These are phyloP conservation scores for Junco hyemalis DNA, from an alignment of 2,113 vertebrate genomes.

Conservation along the genomic window DNA sequence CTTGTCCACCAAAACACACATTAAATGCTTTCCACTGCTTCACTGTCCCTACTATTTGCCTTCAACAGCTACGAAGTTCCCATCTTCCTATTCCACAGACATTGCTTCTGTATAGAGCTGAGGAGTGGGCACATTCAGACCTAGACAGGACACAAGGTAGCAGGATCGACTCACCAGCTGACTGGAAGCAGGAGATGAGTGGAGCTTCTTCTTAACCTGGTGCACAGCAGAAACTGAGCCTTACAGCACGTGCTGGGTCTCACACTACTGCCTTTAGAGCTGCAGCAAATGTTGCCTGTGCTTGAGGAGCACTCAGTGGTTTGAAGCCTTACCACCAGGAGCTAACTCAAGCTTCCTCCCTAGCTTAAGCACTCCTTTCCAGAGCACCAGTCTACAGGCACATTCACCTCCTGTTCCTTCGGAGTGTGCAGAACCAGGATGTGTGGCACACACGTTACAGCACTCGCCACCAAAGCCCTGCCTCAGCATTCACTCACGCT, in stretches of 20 bases:
- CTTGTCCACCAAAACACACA: not conserved
- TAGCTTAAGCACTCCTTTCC: not conserved
- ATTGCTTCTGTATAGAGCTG: not conserved
- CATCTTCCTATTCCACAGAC: not conserved
- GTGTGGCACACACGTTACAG: accelerated
- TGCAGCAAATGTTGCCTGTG: not conserved
- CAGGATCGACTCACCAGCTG: not conserved
- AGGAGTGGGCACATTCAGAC: not conserved
- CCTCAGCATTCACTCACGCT: not conserved
- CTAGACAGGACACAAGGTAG: not conserved
- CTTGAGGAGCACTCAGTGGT: accelerated
- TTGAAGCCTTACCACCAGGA: not conserved
- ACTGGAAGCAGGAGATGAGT: accelerated
- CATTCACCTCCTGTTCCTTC: not conserved
- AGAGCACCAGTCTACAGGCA: not conserved
- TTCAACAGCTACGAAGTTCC: not conserved
- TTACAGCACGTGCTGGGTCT: accelerated
- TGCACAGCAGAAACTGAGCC: not conserved
- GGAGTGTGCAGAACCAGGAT: not conserved
- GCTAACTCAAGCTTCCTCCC: not conserved
- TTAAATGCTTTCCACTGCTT: not conserved
- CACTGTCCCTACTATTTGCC: not conserved
- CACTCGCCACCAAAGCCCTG: not conserved
- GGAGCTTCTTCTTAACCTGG: accelerated
- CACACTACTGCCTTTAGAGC: not conserved